Conservation (phyloP, 2,797 vertebrate species). For the Myotis findleyi region DNA sequence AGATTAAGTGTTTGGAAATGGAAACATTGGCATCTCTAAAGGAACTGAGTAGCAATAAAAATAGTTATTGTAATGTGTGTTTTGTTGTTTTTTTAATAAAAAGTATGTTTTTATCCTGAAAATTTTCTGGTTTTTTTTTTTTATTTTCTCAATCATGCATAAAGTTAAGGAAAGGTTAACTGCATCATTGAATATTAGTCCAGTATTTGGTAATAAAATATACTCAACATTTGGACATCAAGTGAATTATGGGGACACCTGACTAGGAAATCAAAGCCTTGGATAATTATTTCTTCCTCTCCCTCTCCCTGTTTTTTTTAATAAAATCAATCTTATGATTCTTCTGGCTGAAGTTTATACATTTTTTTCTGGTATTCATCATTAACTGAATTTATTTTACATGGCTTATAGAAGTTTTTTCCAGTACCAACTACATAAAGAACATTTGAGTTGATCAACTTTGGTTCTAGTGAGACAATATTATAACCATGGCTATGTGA, state of each 20-base stretch:
- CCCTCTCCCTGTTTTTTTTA: background rate
- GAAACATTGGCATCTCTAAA: background rate
- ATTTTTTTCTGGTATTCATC: background rate
- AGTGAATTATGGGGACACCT: background rate
- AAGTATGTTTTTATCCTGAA: background rate
- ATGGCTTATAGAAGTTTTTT: background rate
- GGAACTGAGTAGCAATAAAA: background rate
- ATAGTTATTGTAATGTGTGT: background rate
- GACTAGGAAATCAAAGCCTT: background rate
- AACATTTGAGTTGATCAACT: background rate
- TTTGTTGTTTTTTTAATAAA: background rate
- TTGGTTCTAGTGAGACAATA: background rate
- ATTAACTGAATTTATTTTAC: background rate
- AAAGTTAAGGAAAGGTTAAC: background rate
- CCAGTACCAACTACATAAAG: background rate
- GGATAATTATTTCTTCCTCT: background rate
- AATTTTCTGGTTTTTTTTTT: background rate
- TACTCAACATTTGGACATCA: background rate
- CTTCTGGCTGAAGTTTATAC: background rate
- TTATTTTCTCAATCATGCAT: background rate
- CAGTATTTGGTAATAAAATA: background rate
- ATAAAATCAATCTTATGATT: background rate
- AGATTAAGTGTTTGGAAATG: background rate
- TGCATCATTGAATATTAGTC: background rate
- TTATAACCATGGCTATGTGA: background rate